Conservation (phyloP, 2,113 vertebrate genomes). For the Lepus americanus region DNA sequence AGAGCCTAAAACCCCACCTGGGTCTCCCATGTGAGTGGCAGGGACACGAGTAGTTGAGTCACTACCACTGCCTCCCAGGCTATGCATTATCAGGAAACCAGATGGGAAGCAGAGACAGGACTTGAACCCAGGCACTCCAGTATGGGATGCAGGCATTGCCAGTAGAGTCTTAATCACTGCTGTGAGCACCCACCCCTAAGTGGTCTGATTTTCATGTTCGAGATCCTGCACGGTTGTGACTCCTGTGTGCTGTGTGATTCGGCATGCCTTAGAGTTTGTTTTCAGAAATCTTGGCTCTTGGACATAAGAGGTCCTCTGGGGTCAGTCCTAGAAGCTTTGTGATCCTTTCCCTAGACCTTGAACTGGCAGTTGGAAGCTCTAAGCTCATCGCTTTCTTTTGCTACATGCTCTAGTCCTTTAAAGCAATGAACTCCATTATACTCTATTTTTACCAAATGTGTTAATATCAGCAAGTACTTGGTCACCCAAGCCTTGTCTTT, state of each 20-base stretch:
- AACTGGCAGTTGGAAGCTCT: background rate
- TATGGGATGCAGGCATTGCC: too few species aligned
- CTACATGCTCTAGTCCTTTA: conserved; percentile 1
- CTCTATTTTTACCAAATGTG: background rate
- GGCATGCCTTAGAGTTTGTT: background rate
- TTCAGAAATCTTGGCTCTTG: background rate
- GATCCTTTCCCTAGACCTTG: background rate
- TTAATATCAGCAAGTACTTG: background rate
- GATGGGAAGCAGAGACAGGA: too few species aligned
- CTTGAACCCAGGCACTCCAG: too few species aligned
- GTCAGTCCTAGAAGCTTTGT: background rate
- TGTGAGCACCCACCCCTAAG: too few species aligned
- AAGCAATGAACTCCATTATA: background rate
- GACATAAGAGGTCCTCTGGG: background rate
- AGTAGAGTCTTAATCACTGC: too few species aligned
- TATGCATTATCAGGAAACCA: too few species aligned
- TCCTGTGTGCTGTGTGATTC: background rate
- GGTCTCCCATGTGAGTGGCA: too few species aligned
- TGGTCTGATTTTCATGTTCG: background rate
- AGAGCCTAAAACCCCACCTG: too few species aligned
- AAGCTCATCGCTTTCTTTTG: background rate
- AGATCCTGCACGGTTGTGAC: background rate
- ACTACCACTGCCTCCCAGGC: too few species aligned
- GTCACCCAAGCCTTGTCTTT: background rate
- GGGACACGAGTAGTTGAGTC: too few species aligned